Conservation (phyloP, 2,797 vertebrate genomes). For the Eulemur mongoz region DNA sequence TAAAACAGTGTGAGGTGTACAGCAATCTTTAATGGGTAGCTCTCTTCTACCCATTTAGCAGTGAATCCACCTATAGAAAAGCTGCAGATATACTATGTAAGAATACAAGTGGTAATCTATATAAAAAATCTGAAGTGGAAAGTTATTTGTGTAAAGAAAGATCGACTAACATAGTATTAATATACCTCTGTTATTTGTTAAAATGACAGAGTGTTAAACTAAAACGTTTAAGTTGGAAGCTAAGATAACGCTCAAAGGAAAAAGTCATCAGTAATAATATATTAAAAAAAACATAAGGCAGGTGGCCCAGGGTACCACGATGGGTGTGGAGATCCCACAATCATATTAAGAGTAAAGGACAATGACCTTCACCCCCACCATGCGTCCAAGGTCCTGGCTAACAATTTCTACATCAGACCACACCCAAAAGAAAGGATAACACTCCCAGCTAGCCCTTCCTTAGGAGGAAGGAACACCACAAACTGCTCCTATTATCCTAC, state of each 20-base stretch:
- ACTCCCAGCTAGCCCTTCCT: neutral
- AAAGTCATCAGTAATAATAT: neutral
- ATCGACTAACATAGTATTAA: neutral
- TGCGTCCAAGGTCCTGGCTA: neutral
- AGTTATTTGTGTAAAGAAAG: slow-evolving; percentile 22
- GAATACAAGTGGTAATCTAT: neutral
- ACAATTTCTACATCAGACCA: neutral
- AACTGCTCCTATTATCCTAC: neutral
- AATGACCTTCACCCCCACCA: neutral
- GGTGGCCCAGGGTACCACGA: neutral
- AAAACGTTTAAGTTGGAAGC: neutral
- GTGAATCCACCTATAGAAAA: neutral
- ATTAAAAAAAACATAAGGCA: neutral
- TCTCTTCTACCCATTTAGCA: neutral
- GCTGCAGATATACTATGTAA: neutral
- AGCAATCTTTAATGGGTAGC: neutral
- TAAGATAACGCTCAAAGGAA: neutral
- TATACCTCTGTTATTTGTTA: neutral
- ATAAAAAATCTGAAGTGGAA: neutral
- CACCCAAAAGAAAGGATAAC: neutral
- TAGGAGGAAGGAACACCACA: neutral
- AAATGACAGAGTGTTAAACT: slow-evolving; percentile 9
- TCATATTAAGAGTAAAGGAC: neutral
- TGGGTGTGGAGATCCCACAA: neutral
- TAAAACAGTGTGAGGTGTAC: neutral